Base-by-base conservation (phyloP, 2,888 invertebrate genomes). In the Rhagophthalmus giganteus region DNA sequence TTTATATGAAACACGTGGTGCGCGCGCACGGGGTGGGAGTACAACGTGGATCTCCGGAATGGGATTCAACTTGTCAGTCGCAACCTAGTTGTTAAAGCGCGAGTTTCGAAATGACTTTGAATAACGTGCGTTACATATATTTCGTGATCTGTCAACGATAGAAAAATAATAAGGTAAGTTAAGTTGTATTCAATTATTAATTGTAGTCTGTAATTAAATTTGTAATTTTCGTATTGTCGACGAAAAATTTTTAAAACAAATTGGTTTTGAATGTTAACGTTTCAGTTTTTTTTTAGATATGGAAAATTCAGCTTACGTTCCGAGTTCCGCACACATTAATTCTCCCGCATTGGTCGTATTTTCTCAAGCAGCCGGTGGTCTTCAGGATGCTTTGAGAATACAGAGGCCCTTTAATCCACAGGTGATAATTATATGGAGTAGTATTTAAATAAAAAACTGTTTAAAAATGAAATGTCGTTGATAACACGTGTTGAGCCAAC, bases 241-340 rank as follows among this genome's bases (percentile, higher is more conserved):
- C n/a, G n/a, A n/a, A n/a, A n/a, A n/a, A n/a, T n/a, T n/a, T n/a
- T 20, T 20, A 20, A 5, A 20, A 20, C 7, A 5, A 20, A 7
- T 20, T n/a, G n/a, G 20, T 7, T 7, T 20, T 20, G 20, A 5
- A 7, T 20, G 20, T 20, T 32, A 7, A 13, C 13, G 7, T 10
- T 10, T 11, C 14, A 9, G 9, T 14, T 37, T 33, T 26, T 51
- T 47, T 32, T 25, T 16, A 46, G 44, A 40, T 30, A 87, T 87
- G 87, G 86, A 87, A 79, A 86, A 86, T 77, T 85, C 85, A 73
- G 83, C 85, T 62, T 86, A 86, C 75, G 81, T 81, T 66, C 81
- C 83, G 63, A 85, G 83, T 73, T 81, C 84, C 68, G 84, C 81
- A 73, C 85, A 86, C 76, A 79, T 86, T 73, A 85, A 85, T 75